phyloP scores from a whole-genome alignment of 2,888 invertebrate genomes.

The Hoplodrina blanda region DNA sequence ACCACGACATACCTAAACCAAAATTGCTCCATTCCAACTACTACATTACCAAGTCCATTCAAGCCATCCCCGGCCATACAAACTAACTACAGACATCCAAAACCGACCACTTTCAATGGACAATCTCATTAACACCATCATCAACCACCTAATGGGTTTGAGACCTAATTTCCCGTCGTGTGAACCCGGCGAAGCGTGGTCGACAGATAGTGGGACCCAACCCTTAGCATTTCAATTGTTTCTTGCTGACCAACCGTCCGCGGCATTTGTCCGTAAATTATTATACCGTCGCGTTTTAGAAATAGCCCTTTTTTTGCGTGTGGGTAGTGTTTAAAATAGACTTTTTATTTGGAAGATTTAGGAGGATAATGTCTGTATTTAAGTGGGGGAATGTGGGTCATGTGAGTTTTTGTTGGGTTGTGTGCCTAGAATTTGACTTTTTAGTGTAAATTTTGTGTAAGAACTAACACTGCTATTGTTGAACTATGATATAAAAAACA shows the following conservation, averaged over 20 bases:
- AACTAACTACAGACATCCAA: constrained; percentile 19
- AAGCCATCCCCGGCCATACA: constrained; percentile 1
- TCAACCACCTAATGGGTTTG: constrained; percentile 57
- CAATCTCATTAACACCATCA: constrained; percentile 61
- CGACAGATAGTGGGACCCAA: constrained; percentile 52
- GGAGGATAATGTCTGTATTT: constrained; percentile 12
- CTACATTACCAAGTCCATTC: constrained; percentile 6
- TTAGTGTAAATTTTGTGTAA: not conserved
- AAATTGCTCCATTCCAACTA: constrained; percentile 12
- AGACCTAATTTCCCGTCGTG: constrained; percentile 57
- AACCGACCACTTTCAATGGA: constrained; percentile 44
- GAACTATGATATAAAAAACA: not conserved
- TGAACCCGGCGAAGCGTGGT: constrained; percentile 47
- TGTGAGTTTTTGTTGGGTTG: constrained; percentile 12
- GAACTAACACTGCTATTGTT: not conserved
- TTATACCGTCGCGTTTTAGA: constrained; percentile 29
- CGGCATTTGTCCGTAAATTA: constrained; percentile 52
- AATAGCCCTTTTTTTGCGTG: constrained; percentile 18
- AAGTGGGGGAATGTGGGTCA: not conserved
- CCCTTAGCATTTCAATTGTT: constrained; percentile 58
- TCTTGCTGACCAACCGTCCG: constrained; percentile 48
- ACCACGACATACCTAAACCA: not conserved
- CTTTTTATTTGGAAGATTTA: constrained; percentile 34
- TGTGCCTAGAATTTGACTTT: constrained; percentile 2
- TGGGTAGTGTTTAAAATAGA: constrained; percentile 25